phyloP scores from a whole-genome alignment of 2,797 vertebrate genomes.

The Helostoma temminkii region DNA sequence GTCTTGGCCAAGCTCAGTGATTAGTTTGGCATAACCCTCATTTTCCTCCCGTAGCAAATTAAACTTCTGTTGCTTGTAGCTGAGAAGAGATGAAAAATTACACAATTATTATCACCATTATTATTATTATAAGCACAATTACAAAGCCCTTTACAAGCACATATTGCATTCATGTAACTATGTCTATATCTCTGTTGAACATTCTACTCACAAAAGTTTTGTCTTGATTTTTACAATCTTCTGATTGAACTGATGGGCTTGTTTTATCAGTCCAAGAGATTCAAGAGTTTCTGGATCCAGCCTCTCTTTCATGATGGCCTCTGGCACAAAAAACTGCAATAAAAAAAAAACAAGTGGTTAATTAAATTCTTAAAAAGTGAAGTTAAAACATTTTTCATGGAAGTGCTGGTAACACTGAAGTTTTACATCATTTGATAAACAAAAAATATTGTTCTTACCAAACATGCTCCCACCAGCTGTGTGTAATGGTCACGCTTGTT shows the following conservation, averaged over 20 bases:
- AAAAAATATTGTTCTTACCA: constrained; percentile 87
- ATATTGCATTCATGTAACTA: neutral
- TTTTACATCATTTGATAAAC: neutral
- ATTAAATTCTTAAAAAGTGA: neutral
- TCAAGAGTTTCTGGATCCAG: constrained; percentile 98
- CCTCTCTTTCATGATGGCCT: constrained; percentile 95
- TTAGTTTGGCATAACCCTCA: constrained; percentile 97
- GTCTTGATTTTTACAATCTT: constrained; percentile 99
- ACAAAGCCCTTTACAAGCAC: neutral
- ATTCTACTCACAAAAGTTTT: constrained; percentile 95
- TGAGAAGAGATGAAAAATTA: constrained; percentile 70
- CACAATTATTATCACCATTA: neutral
- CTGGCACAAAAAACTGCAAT: constrained; percentile 91
- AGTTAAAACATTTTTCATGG: neutral
- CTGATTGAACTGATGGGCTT: constrained; percentile 98
- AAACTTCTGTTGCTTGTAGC: constrained; percentile 99
- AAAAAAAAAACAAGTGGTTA: neutral
- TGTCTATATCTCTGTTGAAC: neutral
- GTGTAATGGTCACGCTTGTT: constrained; percentile 97
- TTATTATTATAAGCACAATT: no score
- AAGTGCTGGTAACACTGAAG: neutral
- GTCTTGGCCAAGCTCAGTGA: constrained; percentile 98
- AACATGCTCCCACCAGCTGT: constrained; percentile 94
- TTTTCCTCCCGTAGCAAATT: constrained; percentile 98
- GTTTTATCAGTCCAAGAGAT: constrained; percentile 97